phyloP scores from a whole-genome alignment of 2,113 vertebrate species.

The Neolamprologus cancellatus region DNA sequence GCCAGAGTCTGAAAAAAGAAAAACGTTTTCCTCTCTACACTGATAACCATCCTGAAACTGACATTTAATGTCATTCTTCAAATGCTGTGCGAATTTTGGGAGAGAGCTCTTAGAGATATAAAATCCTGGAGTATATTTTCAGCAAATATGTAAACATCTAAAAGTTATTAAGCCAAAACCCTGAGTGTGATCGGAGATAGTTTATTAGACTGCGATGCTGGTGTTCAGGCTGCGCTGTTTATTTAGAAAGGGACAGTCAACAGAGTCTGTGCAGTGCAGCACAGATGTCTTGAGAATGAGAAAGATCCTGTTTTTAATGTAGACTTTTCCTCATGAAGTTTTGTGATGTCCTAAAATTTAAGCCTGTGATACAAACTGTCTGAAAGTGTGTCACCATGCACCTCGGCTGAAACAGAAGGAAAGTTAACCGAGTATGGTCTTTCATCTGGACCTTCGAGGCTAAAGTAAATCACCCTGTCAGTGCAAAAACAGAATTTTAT shows the following conservation, averaged over 20 bases:
- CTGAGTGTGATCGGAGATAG: not conserved
- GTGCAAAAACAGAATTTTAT: not conserved
- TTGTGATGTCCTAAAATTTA: not conserved
- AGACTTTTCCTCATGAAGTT: fast-evolving
- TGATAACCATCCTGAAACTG: not conserved
- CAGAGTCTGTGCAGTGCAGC: not conserved
- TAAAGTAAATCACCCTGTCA: not conserved
- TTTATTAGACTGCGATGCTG: not conserved
- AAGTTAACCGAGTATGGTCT: fast-evolving
- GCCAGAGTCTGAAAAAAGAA: not conserved
- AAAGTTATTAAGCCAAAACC: not conserved
- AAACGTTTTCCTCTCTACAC: not conserved
- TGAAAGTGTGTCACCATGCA: not conserved
- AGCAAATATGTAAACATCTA: not conserved
- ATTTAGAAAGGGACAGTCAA: not conserved
- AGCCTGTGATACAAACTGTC: not conserved
- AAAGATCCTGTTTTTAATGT: not conserved
- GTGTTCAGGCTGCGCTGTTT: not conserved
- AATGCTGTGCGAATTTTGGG: fast-evolving
- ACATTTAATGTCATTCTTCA: not conserved
- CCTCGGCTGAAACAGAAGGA: not conserved
- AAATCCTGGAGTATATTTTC: not conserved
- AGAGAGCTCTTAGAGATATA: not conserved
- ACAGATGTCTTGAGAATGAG: not conserved
- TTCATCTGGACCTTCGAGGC: fast-evolving